These are phyloP conservation scores for Acropternis orthonyx DNA, from an alignment of 2,797 vertebrate genomes.

Conservation along the genomic window DNA sequence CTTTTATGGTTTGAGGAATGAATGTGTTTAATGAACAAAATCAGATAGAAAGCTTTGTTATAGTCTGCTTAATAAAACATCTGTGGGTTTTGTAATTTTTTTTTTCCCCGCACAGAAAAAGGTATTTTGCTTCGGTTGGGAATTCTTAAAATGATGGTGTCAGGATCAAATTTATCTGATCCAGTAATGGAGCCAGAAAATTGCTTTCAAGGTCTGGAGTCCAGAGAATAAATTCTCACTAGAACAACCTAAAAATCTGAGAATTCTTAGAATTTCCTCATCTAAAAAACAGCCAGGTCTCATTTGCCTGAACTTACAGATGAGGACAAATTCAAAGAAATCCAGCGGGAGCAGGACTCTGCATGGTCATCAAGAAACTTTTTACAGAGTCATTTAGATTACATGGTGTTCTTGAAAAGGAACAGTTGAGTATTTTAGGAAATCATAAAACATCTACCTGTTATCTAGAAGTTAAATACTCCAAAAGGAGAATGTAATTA, in stretches of 20 bases:
- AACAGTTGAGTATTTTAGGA: background rate
- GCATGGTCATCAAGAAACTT: background rate
- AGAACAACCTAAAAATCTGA: background rate
- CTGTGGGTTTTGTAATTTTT: background rate
- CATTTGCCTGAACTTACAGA: background rate
- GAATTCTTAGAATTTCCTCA: background rate
- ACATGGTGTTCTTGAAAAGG: background rate
- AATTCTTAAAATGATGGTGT: background rate
- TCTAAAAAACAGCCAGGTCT: background rate
- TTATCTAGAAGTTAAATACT: background rate
- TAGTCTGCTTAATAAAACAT: background rate
- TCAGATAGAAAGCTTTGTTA: background rate
- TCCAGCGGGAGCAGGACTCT: background rate
- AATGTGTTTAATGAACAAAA: background rate
- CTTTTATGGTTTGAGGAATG: background rate
- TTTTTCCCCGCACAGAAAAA: background rate
- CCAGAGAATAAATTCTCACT: background rate
- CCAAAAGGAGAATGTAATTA: background rate
- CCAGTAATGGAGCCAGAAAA: background rate
- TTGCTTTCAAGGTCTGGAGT: background rate
- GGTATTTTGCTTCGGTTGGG: background rate
- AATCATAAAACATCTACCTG: background rate
- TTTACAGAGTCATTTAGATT: background rate
- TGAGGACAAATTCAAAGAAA: background rate
- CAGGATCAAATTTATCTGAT: background rate